Percentiles rank a stretch among this genome's conserved stretches.
Conservation (phyloP, 2,113 vertebrate genomes). For the Picathartes gymnocephalus region DNA sequence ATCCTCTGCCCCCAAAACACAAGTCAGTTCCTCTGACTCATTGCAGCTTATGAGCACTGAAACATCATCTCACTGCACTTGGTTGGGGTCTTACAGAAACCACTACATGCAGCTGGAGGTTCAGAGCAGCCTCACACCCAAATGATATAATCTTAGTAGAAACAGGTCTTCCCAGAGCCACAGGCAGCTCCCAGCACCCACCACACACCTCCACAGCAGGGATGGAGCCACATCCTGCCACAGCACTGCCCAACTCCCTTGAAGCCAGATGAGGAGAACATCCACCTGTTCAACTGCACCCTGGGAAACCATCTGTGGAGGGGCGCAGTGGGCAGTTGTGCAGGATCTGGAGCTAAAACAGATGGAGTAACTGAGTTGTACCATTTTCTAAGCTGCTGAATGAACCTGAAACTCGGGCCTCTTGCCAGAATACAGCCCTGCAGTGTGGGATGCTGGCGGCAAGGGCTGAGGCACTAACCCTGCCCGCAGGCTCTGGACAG, state of each 20-base stretch:
- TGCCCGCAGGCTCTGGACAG: not conserved
- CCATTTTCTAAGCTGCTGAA: not conserved
- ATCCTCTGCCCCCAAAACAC: not conserved
- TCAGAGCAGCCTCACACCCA: not conserved
- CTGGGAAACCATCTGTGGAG: not conserved
- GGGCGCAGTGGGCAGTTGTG: not conserved
- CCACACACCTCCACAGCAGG: rapidly evolving
- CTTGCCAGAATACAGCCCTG: not conserved
- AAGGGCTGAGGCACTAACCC: not conserved
- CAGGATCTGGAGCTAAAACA: not conserved
- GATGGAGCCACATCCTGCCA: not conserved
- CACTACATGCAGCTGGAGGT: not conserved
- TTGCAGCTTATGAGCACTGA: not conserved
- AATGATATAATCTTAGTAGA: not conserved
- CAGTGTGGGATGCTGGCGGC: not conserved
- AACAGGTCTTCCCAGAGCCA: not conserved
- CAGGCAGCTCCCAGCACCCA: not conserved
- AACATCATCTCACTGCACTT: not conserved
- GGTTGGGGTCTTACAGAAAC: not conserved
- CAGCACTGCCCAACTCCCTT: rapidly evolving
- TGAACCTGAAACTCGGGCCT: not conserved
- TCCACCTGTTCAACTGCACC: not conserved
- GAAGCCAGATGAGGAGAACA: not conserved
- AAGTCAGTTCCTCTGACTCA: not conserved
- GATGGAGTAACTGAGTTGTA: not conserved